A percentile compares a stretch with the other conserved stretches of the same genome.
These are phyloP conservation scores for Macrobrachium nipponense DNA, from an alignment of 1,140 invertebrate genomes.

Conservation along the genomic window DNA sequence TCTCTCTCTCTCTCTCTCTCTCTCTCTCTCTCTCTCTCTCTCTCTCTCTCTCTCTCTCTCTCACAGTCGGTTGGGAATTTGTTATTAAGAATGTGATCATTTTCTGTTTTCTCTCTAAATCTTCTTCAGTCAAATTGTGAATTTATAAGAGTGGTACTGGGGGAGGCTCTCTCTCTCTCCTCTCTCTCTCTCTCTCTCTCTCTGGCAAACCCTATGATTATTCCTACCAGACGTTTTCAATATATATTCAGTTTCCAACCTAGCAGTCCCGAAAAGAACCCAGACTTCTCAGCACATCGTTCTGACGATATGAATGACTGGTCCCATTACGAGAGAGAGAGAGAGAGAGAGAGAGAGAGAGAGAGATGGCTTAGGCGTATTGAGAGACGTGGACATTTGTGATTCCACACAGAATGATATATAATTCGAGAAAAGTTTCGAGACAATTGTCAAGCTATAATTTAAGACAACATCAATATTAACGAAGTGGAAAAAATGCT, in stretches of 20 bases:
- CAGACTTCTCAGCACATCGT: background rate
- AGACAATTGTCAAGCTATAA: too few species aligned
- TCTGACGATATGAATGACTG: background rate
- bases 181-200: slow-evolving; percentile 18
- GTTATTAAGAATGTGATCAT: too few species aligned
- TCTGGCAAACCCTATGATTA: too few species aligned
- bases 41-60: slow-evolving; percentile 11
- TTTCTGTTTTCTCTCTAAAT: too few species aligned
- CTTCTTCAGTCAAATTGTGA: too few species aligned
- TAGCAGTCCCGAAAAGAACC: background rate
- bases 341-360: slow-evolving; percentile 2
- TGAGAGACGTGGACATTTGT: background rate
- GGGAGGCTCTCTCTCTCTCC: slow-evolving; percentile 27
- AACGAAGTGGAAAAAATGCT: too few species aligned
- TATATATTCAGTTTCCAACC: too few species aligned
- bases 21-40: slow-evolving; percentile 23
- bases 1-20: background rate
- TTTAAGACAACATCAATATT: too few species aligned
- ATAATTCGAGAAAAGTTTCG: too few species aligned
- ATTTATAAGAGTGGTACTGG: too few species aligned
- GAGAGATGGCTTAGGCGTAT: background rate
- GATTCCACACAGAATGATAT: too few species aligned
- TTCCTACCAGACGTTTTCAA: too few species aligned
- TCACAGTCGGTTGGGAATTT: background rate
- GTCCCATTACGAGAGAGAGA: background rate